These are phyloP conservation scores for Drosophila trapezifrons DNA, from an alignment of 1,140 invertebrate genomes.

Conservation along the genomic window DNA sequence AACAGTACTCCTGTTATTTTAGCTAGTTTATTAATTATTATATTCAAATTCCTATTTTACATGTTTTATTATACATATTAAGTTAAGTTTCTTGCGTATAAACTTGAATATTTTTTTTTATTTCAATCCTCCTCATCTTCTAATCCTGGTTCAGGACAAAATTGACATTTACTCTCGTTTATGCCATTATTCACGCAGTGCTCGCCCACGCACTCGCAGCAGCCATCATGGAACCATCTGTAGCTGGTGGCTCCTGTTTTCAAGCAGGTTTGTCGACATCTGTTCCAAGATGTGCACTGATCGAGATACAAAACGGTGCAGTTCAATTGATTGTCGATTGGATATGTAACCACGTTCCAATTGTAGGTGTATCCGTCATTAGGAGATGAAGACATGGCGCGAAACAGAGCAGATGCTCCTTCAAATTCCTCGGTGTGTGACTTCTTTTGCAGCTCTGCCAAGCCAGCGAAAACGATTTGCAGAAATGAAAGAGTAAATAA, in stretches of 20 bases:
- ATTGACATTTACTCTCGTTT: conserved; percentile 61
- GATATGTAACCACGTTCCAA: conserved; percentile 91
- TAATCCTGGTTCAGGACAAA: conserved; percentile 56
- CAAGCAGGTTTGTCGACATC: conserved; percentile 85
- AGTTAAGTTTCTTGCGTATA: not conserved
- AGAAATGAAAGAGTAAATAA: not conserved
- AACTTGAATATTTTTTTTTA: not conserved
- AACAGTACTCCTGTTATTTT: not conserved
- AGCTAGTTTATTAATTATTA: not conserved
- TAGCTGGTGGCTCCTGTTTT: conserved; percentile 71
- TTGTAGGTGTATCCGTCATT: conserved; percentile 86
- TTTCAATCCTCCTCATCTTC: conserved; percentile 44
- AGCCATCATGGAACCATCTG: conserved; percentile 97
- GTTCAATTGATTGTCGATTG: conserved; percentile 88
- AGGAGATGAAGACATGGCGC: conserved; percentile 90
- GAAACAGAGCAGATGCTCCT: conserved; percentile 92
- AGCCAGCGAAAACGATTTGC: not conserved
- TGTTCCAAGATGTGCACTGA: conserved; percentile 94
- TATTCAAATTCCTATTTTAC: not conserved
- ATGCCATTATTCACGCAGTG: conserved; percentile 87
- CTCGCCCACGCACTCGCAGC: conserved; percentile 96
- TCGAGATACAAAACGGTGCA: conserved; percentile 96
- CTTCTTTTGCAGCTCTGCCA: conserved; percentile 86
- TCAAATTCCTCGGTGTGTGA: conserved; percentile 94
- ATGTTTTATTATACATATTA: not conserved